Conservation (phyloP, 1,140 invertebrate genomes). For the Plodia interpunctella region DNA sequence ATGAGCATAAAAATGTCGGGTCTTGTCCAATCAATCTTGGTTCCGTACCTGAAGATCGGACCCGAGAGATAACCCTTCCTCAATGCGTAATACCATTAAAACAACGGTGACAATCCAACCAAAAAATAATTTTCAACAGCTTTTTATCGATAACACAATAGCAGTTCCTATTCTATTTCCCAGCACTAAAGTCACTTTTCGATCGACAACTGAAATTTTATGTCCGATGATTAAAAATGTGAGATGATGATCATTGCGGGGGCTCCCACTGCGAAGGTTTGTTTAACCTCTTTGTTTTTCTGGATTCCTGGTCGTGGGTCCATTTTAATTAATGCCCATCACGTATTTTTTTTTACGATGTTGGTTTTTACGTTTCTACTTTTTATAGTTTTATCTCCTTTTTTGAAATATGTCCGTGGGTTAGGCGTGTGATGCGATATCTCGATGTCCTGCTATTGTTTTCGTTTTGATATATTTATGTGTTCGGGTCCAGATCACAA, state of each 20-base stretch:
- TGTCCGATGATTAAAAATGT: slow-evolving; percentile 73
- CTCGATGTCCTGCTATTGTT: slow-evolving; percentile 72
- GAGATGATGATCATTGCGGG: slow-evolving; percentile 72
- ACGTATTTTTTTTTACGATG: slow-evolving; percentile 70
- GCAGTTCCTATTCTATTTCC: slow-evolving; percentile 25
- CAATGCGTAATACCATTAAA: slow-evolving; percentile 75
- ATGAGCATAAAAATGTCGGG: slow-evolving; percentile 67
- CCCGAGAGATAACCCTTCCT: slow-evolving; percentile 70
- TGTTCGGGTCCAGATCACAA: slow-evolving; percentile 12
- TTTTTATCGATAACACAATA: slow-evolving; percentile 29
- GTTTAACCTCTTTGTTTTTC: slow-evolving; percentile 75
- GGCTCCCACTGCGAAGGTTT: slow-evolving; percentile 74
- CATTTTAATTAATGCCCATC: slow-evolving; percentile 76
- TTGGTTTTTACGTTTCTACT: slow-evolving; percentile 49
- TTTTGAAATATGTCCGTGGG: slow-evolving; percentile 73
- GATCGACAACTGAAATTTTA: slow-evolving; percentile 36
- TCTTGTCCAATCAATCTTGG: slow-evolving; percentile 68
- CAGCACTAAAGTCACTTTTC: slow-evolving; percentile 34
- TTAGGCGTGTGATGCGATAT: slow-evolving; percentile 67
- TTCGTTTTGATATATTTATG: slow-evolving; percentile 76
- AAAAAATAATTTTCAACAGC: slow-evolving; percentile 71
- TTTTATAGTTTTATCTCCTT: slow-evolving; percentile 41
- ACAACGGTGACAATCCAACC: slow-evolving; percentile 75
- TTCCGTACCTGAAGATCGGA: slow-evolving; percentile 67
- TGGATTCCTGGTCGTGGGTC: slow-evolving; percentile 71